These are phyloP conservation scores for Tenualosa thibaudeaui DNA, from an alignment of 2,797 vertebrate species.

Conservation along the genomic window DNA sequence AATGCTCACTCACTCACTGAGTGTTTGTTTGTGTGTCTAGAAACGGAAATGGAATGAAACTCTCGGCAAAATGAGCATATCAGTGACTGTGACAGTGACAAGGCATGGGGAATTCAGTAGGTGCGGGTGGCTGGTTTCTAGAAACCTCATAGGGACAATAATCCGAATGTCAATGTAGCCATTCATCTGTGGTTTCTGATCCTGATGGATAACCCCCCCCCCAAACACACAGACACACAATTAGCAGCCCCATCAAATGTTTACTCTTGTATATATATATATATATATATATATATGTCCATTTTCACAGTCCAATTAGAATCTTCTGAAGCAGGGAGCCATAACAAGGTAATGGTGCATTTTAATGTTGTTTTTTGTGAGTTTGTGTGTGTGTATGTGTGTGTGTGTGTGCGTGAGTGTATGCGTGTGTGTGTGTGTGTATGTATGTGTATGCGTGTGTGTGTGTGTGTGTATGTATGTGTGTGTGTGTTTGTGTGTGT, in stretches of 20 bases:
- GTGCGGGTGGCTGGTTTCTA: neutral
- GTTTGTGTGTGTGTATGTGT: neutral
- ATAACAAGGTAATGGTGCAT: slow-evolving; percentile 24
- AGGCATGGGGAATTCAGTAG: neutral
- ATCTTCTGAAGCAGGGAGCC: slow-evolving; percentile 22
- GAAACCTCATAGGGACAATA: slow-evolving; percentile 31
- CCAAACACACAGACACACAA: neutral
- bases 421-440: neutral
- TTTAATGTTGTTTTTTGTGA: neutral
- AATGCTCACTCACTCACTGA: slow-evolving; percentile 5
- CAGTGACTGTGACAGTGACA: neutral
- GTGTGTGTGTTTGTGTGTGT: neutral
- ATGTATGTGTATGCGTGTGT: neutral
- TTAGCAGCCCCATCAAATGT: slow-evolving; percentile 40
- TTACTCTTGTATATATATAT: no score
- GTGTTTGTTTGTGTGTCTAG: neutral
- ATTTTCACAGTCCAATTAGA: slow-evolving; percentile 57
- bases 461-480: neutral
- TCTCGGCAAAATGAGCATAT: neutral
- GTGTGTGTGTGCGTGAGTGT: no score
- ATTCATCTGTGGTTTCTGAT: neutral
- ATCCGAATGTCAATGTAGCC: slow-evolving; percentile 30
- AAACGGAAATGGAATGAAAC: neutral
- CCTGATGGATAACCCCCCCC: slow-evolving; percentile 20
- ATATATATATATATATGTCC: no score